Base-by-base conservation (phyloP, 2,797 vertebrate species). In the Lepus townsendii region DNA sequence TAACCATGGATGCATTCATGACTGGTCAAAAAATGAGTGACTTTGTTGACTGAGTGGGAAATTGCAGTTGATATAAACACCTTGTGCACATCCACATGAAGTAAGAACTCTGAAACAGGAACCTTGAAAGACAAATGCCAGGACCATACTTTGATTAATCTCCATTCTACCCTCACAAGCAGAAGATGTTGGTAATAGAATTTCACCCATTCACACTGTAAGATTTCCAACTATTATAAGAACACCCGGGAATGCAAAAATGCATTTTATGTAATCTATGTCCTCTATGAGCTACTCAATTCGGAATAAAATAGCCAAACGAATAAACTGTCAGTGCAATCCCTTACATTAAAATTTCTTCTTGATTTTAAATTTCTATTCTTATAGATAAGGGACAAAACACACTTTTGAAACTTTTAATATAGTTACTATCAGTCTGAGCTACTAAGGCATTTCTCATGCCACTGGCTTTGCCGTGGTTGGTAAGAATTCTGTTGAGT, bases 301-400 rank as follows among this genome's bases (percentile, higher is more conserved):
- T 60, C 52, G 35, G 75, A 92, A 76, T 5, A 54, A 80, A n/a
- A 66, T 17, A 89, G 13, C 11, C n/a, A 24, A 66, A 52, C 76
- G 10, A 90, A 79, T 24, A 11, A 93, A 32, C 16, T 83, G 10
- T 30, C 38, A 7, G 78, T 42, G 38, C n/a, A 90, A 69, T 60
- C 35, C 17, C 65, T 42, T 62, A 82, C 42, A 42, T 68, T 38
- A 82, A 95, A 38, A 47, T 76, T 52, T 84, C 63, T 83, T 83
- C n/a, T 62, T 86, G 63, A 26, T 73, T 84, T 65, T 6, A 68
- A 92, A 52, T 79, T 82, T 86, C 72, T 84, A 54, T 69, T 16
- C 65, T 65, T 63, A 80, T 38, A 38, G 7, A 60, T 4, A 66
- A 65, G 47, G 54, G 54, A 13, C 32, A 85, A 82, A 47, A 27